Base-by-base conservation (phyloP, 2,888 invertebrate genomes). In the Beris morrisii region DNA sequence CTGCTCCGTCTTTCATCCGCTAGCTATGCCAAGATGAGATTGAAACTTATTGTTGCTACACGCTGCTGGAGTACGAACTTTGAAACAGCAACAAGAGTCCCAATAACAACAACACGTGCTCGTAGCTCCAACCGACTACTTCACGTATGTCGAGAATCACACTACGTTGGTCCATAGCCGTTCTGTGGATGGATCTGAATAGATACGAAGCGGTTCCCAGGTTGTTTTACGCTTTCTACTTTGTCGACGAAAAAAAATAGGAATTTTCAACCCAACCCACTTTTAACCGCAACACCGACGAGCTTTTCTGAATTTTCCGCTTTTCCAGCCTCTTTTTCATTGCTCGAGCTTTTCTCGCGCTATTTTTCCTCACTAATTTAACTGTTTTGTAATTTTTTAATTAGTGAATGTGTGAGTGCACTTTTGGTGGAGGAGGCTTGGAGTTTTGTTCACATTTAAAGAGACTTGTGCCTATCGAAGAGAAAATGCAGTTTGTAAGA, bases 221-320 rank as follows among this genome's bases (percentile, higher is more conserved):
- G 38, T 38, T 38, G 38, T 9, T 22, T 22, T 22, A 38, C 9
- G 38, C 43, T 61, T 61, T 43, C 52, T 13, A 15, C 52, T 59
- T 4, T 52, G 50, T 38, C 43, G 50, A 52, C 22, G n/a, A 50
- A 50, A 50, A 50, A 59, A 48, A 61, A 61, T 22, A 22, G 22
- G 22, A 22, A 22, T 38, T 28, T 28, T 15, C 61, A 69, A 69
- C 68, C 68, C 66, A 69, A 66, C 68, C 68, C 58, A 66, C 63
- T 69, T 68, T 69, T 50, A 66, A 68, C 65, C 66, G 56, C 66
- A 66, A 48, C 68, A 61, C 53, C 53, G 54, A 38, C 58, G 31
- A 61, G 57, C 50, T 64, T 64, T 65, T 61, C 54, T 52, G 45
- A 57, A n/a, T 64, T 53, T 57, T 67, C 64, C 53, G 44, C 50